phyloP scores from a whole-genome alignment of 2,113 vertebrate genomes.

The Orycteropus afer region DNA sequence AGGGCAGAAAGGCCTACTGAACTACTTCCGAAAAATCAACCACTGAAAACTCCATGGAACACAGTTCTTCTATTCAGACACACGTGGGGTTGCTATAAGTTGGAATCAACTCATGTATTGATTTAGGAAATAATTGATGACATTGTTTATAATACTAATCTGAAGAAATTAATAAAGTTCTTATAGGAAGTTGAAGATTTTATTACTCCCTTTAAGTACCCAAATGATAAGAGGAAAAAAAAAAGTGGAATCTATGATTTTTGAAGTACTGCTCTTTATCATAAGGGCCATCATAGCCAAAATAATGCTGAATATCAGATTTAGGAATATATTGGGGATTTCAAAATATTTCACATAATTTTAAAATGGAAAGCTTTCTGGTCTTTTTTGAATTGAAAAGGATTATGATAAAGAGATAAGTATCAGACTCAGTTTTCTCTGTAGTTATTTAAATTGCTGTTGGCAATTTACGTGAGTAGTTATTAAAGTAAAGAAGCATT shows the following conservation, averaged over 20 bases:
- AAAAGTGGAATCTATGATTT: neutral
- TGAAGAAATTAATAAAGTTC: neutral
- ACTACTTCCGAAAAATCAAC: neutral
- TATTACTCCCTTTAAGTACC: neutral
- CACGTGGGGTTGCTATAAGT: neutral
- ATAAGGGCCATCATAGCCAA: neutral
- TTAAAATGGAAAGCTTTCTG: neutral
- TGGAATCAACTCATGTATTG: neutral
- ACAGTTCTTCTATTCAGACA: neutral
- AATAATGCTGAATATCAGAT: neutral
- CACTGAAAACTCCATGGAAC: neutral
- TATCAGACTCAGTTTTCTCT: slow-evolving; percentile 3
- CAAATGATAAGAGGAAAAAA: neutral
- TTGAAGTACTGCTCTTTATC: neutral
- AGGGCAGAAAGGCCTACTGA: neutral
- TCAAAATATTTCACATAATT: slow-evolving; percentile 25
- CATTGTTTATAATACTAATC: neutral
- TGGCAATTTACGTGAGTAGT: slow-evolving; percentile 43
- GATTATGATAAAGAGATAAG: neutral
- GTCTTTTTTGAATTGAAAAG: slow-evolving; percentile 31
- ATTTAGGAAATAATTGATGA: slow-evolving; percentile 4
- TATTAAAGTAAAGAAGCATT: slow-evolving; percentile 42
- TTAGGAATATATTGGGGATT: neutral
- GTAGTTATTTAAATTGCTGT: slow-evolving; percentile 28
- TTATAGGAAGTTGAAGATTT: neutral